Evolutionary conservation across 2,888 invertebrate genomes (phyloP), one percentile per base, ranked within the genome.

Genomic region (Agrochola lychnidis): DNA sequence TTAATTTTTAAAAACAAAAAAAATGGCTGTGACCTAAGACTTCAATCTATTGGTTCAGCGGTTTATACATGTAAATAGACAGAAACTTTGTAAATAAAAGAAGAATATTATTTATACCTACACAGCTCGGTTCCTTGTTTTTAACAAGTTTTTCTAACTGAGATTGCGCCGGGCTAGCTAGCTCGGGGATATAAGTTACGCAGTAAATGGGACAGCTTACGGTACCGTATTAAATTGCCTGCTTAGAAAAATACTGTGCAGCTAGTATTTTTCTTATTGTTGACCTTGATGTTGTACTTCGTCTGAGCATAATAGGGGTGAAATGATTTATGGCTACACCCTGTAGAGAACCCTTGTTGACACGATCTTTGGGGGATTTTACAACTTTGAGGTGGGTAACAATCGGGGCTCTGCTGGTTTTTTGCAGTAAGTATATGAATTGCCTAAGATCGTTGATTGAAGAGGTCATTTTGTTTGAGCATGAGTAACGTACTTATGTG

Each of bases 121-220:
- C n/a, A 73, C 30, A 30, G 5, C 30, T 56, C 14, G 2, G 22
- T 42, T 66, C 40, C 57, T 6, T 48, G 45, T 70, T 66, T 69
- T 25, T 40, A 73, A 73, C 57, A 57, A 73, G 51, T 63, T 78
- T 67, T 68, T 76, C 68, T 59, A 59, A 68, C 70, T 45, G 53
- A 63, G 78, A 78, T 77, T 68, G 73, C 53, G 40, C 42, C 25
- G 70, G 10, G 25, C 30, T 51, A n/a, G 9, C 40, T 48, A 25
- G n/a, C 61, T 48, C 19, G n/a, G 16, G 48, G 63, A 10, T 56
- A 14, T 30, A 45, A 45, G 62, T 70, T 78, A 51, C 67, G 61
- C 68, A 70, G 63, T 62, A 61, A 73, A 70, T 72, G 25, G 40
- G 40, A 68, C 56, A 70, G 61, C 36, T 73, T 40, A 78, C 53